Percentiles rank a stretch among this genome's conserved stretches.
Evolutionary conservation across 30 jellyfish, hydroid and myxozoan genomes (phyloP).

Genomic region (Mastigias papua): DNA sequence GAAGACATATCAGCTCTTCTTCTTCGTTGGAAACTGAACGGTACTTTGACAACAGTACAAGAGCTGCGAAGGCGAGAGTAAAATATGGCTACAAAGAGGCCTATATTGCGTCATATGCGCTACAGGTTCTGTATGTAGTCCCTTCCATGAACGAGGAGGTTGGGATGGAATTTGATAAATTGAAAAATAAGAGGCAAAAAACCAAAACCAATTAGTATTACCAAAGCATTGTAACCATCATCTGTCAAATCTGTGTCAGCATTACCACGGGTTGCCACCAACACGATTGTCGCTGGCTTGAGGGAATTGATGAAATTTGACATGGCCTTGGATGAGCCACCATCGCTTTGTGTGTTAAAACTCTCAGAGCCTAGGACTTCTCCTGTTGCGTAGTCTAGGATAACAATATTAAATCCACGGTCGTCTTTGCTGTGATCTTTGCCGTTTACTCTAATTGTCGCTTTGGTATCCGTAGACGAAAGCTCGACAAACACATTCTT

Average conservation of each 20-base stretch:
- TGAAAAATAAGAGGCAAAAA: not conserved
- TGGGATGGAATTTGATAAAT: no score
- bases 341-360: conserved; percentile 88
- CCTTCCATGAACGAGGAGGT: no score
- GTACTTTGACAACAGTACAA: no score
- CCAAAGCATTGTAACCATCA: conserved; percentile 88
- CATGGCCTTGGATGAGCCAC: conserved; percentile 94
- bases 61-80: no score
- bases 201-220: conserved; percentile 21
- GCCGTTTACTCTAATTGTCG: conserved; percentile 86
- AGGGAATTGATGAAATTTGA: conserved; percentile 79
- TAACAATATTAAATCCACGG: conserved; percentile 89
- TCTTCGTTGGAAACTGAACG: no score
- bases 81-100: no score
- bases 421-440: conserved; percentile 88
- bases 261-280: conserved; percentile 87
- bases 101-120: no score
- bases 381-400: conserved; percentile 87
- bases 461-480: conserved; percentile 80
- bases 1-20: no score
- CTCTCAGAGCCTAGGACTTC: conserved; percentile 81
- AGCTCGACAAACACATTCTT: conserved; percentile 73
- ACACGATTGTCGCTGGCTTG: conserved; percentile 77
- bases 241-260: conserved; percentile 76
- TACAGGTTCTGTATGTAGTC: no score